Conservation (phyloP, 2,888 invertebrate species). For the Suillia variegata region DNA sequence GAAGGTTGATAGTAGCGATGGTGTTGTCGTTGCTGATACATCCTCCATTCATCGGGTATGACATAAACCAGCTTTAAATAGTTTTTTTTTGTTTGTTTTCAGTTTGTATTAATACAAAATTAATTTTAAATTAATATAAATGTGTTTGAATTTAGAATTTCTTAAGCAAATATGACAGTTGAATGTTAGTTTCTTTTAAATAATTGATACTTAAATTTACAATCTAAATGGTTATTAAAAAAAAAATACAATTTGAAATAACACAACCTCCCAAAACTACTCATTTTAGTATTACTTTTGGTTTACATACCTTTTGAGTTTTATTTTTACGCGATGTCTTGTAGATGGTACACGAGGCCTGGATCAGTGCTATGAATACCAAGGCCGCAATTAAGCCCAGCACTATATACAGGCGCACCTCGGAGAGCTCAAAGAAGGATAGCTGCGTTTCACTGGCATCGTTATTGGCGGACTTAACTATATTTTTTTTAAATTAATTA, state of each 20-base stretch:
- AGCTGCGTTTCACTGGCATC: constrained; percentile 58
- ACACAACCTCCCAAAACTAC: no score
- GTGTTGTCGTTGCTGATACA: constrained; percentile 60
- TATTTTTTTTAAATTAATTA: constrained; percentile 45
- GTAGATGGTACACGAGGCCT: constrained; percentile 83
- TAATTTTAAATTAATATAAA: constrained; percentile 29
- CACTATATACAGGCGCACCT: constrained; percentile 80
- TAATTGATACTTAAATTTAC: neutral
- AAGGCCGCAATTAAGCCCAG: constrained; percentile 81
- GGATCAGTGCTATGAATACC: constrained; percentile 78
- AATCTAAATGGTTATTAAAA: no score
- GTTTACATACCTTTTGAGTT: constrained; percentile 70
- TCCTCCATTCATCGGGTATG: constrained; percentile 62
- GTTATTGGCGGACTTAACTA: constrained; percentile 35
- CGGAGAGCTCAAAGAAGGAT: constrained; percentile 70
- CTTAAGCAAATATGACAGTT: neutral
- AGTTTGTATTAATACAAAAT: constrained; percentile 38
- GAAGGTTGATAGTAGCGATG: constrained; percentile 61
- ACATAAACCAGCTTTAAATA: constrained; percentile 61
- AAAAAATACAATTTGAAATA: no score
- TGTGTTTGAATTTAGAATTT: neutral
- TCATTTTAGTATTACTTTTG: constrained; percentile 8
- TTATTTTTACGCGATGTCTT: constrained; percentile 68
- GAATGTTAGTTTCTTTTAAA: neutral
- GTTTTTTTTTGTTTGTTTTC: no score